Conservation (phyloP, 2,797 vertebrate species). For the Microctenopoma steveboyesi region DNA sequence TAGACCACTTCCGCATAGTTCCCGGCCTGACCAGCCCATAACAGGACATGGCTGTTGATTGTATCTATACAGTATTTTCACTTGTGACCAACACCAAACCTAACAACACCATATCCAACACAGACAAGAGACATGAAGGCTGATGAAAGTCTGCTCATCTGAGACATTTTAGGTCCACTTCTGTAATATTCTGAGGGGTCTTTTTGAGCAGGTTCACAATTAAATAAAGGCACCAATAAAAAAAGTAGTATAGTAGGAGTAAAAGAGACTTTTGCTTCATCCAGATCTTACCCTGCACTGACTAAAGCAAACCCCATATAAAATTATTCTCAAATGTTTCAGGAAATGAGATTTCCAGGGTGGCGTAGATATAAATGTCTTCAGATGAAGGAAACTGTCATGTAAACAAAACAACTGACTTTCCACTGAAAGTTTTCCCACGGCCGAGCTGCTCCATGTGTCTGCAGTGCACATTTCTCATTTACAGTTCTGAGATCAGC, state of each 20-base stretch:
- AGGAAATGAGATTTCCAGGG: conserved; percentile 2
- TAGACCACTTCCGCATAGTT: conserved; percentile 5
- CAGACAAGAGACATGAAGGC: conserved; percentile 7
- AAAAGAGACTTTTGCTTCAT: conserved; percentile 32
- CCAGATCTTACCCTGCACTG: background rate
- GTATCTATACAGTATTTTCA: conserved; percentile 10
- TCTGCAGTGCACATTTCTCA: conserved; percentile 14
- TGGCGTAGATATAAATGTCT: background rate
- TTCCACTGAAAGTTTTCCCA: background rate
- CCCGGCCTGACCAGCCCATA: background rate
- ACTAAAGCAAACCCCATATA: conserved; percentile 1
- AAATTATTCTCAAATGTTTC: background rate
- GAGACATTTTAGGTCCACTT: conserved; percentile 27
- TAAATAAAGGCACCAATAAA: conserved; percentile 77
- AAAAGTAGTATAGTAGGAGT: conserved; percentile 4
- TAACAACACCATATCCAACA: conserved; percentile 4
- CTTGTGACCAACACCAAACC: conserved; percentile 10
- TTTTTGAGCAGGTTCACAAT: conserved; percentile 27
- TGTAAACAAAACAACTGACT: conserved; percentile 15
- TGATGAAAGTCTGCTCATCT: conserved; percentile 27
- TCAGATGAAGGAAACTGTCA: conserved; percentile 5
- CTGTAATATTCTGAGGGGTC: background rate
- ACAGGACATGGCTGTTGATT: conserved; percentile 2
- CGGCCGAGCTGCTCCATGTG: background rate
- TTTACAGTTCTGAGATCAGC: conserved; percentile 17